Evolutionary conservation across 1,140 invertebrate genomes (phyloP), one percentile per base, ranked within the genome.

Genomic region (Aphaenogaster floridana): DNA sequence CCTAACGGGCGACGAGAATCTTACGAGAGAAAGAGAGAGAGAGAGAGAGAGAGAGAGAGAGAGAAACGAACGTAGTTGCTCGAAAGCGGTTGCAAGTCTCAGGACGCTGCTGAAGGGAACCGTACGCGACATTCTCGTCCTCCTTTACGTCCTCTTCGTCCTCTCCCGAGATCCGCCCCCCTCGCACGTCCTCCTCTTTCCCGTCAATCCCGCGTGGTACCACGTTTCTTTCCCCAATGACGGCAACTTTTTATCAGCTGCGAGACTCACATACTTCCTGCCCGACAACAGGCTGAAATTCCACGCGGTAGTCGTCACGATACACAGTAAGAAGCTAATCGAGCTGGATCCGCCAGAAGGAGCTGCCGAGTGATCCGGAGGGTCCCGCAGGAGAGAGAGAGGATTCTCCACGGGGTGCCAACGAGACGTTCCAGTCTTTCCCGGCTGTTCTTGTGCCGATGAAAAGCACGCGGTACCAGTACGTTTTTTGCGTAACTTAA

Each of bases 261-360:
- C 89, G 84, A 87, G 90, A 80, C 61, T 89, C 81, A 89, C 90
- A 91, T 91, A 91, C 90, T 91, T 91, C 85, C 90, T 91, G 88
- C 52, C 88, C 88, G 76, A 81, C 61, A 63, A 87, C 87, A 85
- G 78, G 57, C 90, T 87, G 79, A 91, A 91, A 91, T 91, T 91
- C 90, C 79, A 88, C 87, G 79, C 84, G 79, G 87, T 89, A 91
- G 90, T 91, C 88, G 88, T 89, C 90, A 86, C 88, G 88, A 88
- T 90, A 88, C 63, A 63, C 54, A 59, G 81, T 52, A 90, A 90
- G 89, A 90, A 91, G 81, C 74, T 90, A 90, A 90, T 90, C 89
- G 89, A 86, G 71, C 80, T 39, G 54, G 39, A 66, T 50, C 17
- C 57, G 5, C 3, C 45, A 54, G 50, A 59, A 83, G 45, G 45